Conservation (phyloP, 64 coral and sea anemone species). For the Anthopleura sola region DNA sequence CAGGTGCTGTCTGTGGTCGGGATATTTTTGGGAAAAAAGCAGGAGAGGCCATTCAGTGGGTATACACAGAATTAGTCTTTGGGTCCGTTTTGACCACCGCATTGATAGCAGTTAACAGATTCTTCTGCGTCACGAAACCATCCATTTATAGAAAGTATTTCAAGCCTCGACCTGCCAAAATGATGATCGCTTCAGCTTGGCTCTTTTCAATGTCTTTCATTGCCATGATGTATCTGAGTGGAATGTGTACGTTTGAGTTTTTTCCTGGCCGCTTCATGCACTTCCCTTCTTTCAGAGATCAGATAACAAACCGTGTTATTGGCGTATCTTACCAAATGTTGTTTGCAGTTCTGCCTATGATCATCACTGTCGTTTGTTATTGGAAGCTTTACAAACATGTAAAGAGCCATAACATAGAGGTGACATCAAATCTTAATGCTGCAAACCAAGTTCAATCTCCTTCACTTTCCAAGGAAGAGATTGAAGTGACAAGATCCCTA, state of each 20-base stretch:
- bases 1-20: conserved; percentile 11
- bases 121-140: conserved; percentile 38
- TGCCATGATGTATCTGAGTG: conserved; percentile 1
- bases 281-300: not conserved
- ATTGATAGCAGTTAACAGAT: conserved; percentile 44
- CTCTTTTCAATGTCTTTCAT: not conserved
- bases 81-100: conserved; percentile 31
- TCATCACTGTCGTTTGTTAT: not conserved
- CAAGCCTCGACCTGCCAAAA: not conserved
- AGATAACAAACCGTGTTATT: not conserved
- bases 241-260: not conserved
- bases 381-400: conserved; percentile 22
- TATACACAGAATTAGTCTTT: conserved; percentile 22
- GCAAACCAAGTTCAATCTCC: not conserved
- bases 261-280: not conserved
- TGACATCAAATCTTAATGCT: not conserved
- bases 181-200: conserved; percentile 1
- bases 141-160: conserved; percentile 38
- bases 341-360: not conserved
- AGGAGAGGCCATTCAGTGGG: conserved; percentile 29
- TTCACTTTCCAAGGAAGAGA: not conserved
- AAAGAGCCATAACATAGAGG: not conserved
- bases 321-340: not conserved
- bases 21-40: conserved; percentile 31
- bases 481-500: not conserved